Evolutionary conservation across 1,140 invertebrate species (phyloP).

Genomic region (Ylistrum balloti): DNA sequence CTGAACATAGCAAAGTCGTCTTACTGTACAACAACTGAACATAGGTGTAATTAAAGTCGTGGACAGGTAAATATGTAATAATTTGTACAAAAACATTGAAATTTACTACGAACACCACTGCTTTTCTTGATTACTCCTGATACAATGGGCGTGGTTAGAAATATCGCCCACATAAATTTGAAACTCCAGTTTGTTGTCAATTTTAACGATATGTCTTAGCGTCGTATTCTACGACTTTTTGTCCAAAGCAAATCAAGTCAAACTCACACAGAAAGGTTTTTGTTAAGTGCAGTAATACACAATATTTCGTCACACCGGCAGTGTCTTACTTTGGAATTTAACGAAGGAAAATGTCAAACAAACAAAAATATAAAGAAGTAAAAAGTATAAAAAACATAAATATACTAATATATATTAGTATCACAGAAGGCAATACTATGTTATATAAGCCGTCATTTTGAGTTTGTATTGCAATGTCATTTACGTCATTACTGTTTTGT

Average conservation of each 20-base stretch:
- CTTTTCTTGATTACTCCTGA: conserved; percentile 24
- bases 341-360: too few species aligned
- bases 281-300: too few species aligned
- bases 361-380: too few species aligned
- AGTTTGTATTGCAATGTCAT: too few species aligned
- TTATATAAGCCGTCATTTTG: too few species aligned
- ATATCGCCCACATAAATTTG: background rate
- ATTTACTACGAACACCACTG: background rate
- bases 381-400: too few species aligned
- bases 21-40: background rate
- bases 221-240: background rate
- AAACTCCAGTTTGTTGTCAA: background rate
- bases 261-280: background rate
- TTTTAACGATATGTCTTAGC: background rate
- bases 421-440: too few species aligned
- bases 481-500: too few species aligned
- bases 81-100: background rate
- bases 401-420: too few species aligned
- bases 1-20: background rate
- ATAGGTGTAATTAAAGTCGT: conserved; percentile 8
- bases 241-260: background rate
- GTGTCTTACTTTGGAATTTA: too few species aligned
- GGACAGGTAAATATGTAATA: background rate
- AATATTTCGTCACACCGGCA: too few species aligned
- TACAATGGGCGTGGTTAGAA: background rate